These are phyloP conservation scores for Myotis lucifugus DNA, from an alignment of 2,113 vertebrate genomes.

Conservation along the genomic window DNA sequence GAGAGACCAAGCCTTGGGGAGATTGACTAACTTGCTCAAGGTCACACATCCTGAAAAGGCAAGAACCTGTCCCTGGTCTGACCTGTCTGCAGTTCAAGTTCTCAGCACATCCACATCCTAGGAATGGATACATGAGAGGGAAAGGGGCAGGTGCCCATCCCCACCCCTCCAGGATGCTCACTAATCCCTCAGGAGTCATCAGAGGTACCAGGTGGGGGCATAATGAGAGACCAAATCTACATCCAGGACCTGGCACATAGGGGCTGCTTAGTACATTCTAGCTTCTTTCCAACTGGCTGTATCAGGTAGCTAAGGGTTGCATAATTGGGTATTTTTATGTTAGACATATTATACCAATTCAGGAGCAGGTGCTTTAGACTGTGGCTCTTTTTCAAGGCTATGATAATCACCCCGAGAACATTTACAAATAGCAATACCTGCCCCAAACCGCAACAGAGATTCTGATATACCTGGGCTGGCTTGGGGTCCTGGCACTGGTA, in stretches of 20 bases:
- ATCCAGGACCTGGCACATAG: not conserved
- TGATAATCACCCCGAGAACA: not conserved
- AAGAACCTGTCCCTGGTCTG: not conserved
- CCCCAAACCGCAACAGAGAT: not conserved
- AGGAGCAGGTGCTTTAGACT: not conserved
- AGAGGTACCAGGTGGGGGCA: not conserved
- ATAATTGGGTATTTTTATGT: not conserved
- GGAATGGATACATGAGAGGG: not conserved
- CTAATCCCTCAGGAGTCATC: not conserved
- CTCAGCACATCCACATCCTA: not conserved
- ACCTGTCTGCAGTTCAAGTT: not conserved
- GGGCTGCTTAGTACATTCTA: not conserved
- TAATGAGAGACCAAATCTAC: not conserved
- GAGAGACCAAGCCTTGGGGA: not conserved
- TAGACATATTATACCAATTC: not conserved
- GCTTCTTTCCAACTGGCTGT: not conserved
- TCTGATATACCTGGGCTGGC: not conserved
- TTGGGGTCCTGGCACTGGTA: not conserved
- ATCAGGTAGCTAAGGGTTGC: not conserved
- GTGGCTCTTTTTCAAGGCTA: not conserved
- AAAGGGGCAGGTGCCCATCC: not conserved
- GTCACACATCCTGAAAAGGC: not conserved
- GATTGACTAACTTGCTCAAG: not conserved
- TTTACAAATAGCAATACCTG: not conserved
- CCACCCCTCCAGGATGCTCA: accelerated